Evolutionary conservation across 2,888 invertebrate genomes (phyloP), one percentile per base, ranked within the genome.

Genomic region (Neocrepidodera transversa): DNA sequence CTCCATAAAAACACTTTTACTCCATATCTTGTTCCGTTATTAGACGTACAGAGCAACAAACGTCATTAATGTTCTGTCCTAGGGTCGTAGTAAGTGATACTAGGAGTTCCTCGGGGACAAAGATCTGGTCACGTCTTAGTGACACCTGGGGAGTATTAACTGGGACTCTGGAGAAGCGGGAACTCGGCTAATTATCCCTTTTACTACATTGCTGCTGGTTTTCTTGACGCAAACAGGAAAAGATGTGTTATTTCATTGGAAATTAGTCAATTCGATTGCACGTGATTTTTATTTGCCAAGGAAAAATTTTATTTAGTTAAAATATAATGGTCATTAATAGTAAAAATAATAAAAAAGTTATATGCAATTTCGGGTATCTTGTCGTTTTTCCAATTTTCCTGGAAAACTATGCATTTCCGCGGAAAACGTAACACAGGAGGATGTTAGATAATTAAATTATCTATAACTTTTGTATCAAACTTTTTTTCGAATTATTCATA

Each of bases 91-190:
- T 78, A 78, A 78, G 76, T 77, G 77, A 78, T 77, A 78, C 72
- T 77, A 78, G 77, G 75, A 76, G 76, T 75, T 72, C 78, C 69
- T 74, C 60, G 60, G 78, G 77, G 78, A 78, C 70, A 74, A 14
- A 36, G 45, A 66, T 64, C 71, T 64, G 76, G 75, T 74, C 74
- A 75, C 74, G 75, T 76, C 74, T 71, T 72, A 60, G 68, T 68
- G 68, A 72, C 74, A 71, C 71, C 70, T 66, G 64, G 69, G 70
- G 67, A 70, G 69, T 71, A 73, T 74, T 75, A 76, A 66, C 71
- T 65, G 68, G 72, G 72, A 70, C 70, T 68, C 54, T 13, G 45
- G 23, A 54, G 54, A 47, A 32, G 36, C 28, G 45, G 66, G 72
- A 75, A 76, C 74, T 75, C 75, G 67, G 71, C 71, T 76, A 77